phyloP scores from a whole-genome alignment of 2,888 invertebrate genomes.

The Acanthosepion lycidas region DNA sequence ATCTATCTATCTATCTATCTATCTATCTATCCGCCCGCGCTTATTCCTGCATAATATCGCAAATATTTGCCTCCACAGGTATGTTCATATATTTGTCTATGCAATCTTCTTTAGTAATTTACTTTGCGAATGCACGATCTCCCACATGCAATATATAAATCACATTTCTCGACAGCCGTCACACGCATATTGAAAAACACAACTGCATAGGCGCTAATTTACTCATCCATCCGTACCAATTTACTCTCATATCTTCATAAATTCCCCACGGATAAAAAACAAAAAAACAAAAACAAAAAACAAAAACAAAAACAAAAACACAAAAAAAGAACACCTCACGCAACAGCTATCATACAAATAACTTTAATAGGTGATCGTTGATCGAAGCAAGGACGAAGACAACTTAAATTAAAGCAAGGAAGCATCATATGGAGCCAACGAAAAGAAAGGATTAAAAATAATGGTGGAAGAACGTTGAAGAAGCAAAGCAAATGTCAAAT shows the following conservation, averaged over 20 bases:
- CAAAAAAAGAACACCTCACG: background rate
- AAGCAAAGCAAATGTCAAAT: background rate
- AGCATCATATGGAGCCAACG: background rate
- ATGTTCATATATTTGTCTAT: background rate
- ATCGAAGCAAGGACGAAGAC: background rate
- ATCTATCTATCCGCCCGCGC: too few relatives aligned
- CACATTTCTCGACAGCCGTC: background rate
- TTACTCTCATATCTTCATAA: background rate
- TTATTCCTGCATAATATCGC: too few relatives aligned
- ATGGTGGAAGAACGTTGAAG: background rate
- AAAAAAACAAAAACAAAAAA: too few relatives aligned
- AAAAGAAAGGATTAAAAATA: background rate
- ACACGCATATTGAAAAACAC: background rate
- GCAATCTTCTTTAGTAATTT: background rate
- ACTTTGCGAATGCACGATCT: background rate
- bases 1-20: too few relatives aligned
- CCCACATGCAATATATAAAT: background rate
- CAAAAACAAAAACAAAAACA: too few relatives aligned
- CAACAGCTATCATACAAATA: background rate
- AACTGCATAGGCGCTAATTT: background rate
- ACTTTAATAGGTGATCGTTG: conserved; percentile 22
- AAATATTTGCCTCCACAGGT: background rate
- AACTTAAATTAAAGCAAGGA: background rate
- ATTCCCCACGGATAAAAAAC: background rate
- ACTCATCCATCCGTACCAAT: background rate